phyloP scores from a whole-genome alignment of 2,797 vertebrate genomes.

The Ispidina picta region DNA sequence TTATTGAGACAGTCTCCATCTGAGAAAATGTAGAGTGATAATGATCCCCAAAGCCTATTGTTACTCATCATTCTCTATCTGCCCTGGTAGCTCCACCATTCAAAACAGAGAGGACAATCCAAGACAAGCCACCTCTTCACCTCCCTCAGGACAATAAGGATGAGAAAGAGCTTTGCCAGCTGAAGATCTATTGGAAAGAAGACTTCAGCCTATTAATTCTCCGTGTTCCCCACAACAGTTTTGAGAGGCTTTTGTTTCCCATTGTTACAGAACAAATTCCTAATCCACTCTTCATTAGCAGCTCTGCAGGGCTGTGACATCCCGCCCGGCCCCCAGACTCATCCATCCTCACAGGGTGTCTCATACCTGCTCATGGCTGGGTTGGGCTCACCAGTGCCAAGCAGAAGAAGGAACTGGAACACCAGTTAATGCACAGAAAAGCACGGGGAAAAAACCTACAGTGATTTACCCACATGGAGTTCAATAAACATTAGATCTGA shows the following conservation, averaged over 20 bases:
- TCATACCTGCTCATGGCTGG: background rate
- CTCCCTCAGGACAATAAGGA: background rate
- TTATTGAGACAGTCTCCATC: background rate
- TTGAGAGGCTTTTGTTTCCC: background rate
- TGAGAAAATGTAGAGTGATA: background rate
- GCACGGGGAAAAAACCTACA: constrained; percentile 16
- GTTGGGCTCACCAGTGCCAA: background rate
- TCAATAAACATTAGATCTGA: constrained; percentile 71
- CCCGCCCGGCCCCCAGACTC: background rate
- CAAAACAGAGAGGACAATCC: background rate
- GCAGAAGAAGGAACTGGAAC: constrained; percentile 17
- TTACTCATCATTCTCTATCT: background rate
- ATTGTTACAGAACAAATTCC: background rate
- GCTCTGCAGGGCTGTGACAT: background rate
- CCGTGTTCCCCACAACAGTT: background rate
- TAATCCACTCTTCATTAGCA: background rate
- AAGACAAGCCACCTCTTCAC: background rate
- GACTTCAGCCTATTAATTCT: background rate
- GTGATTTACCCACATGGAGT: constrained; percentile 46
- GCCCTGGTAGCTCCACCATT: background rate
- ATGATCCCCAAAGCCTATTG: background rate
- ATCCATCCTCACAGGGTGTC: background rate
- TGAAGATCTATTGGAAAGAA: background rate
- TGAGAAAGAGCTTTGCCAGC: background rate
- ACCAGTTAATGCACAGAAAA: background rate